Evolutionary conservation across 1,140 invertebrate genomes (phyloP).

Genomic region (Hyposmocoma kahamanoa): DNA sequence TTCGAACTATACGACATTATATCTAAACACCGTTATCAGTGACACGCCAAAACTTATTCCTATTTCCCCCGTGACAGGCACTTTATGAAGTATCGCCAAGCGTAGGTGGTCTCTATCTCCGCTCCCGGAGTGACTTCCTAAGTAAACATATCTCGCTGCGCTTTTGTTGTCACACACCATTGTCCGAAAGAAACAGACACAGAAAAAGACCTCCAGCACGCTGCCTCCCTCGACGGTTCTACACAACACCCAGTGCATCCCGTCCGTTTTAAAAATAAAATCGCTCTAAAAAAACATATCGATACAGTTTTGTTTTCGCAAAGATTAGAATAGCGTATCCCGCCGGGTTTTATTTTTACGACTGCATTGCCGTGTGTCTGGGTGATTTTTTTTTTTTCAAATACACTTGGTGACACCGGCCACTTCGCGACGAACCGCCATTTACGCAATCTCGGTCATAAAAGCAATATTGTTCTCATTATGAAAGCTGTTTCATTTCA

Average conservation of each 20-base stretch:
- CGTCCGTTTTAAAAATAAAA: conserved; percentile 25
- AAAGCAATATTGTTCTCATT: conserved; percentile 33
- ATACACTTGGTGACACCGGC: conserved; percentile 9
- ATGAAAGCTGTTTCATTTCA: conserved; percentile 30
- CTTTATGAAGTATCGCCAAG: conserved; percentile 19
- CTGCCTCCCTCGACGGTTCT: conserved; percentile 19
- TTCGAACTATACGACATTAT: too few relatives aligned
- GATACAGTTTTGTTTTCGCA: conserved; percentile 30
- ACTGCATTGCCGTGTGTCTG: conserved; percentile 21
- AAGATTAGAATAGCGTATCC: conserved; percentile 18
- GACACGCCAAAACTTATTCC: too few relatives aligned
- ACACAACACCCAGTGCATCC: conserved; percentile 14
- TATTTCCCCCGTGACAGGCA: conserved; percentile 34
- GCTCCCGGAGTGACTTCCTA: conserved; percentile 22
- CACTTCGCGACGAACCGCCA: conserved; percentile 9
- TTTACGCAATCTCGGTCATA: conserved; percentile 25
- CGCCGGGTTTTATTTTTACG: conserved; percentile 16
- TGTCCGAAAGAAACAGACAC: conserved; percentile 22
- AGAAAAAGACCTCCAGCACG: conserved; percentile 23
- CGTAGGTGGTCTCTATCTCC: conserved; percentile 37
- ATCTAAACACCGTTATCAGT: too few relatives aligned
- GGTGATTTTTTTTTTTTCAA: conserved; percentile 9
- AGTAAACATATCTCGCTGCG: conserved; percentile 45
- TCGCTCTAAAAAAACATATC: conserved; percentile 21
- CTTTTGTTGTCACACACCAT: conserved; percentile 41